A percentile compares a stretch with the other conserved stretches of the same genome.
These are phyloP conservation scores for Sebastolobus altivelis DNA, from an alignment of 2,797 vertebrate species.

Conservation along the genomic window DNA sequence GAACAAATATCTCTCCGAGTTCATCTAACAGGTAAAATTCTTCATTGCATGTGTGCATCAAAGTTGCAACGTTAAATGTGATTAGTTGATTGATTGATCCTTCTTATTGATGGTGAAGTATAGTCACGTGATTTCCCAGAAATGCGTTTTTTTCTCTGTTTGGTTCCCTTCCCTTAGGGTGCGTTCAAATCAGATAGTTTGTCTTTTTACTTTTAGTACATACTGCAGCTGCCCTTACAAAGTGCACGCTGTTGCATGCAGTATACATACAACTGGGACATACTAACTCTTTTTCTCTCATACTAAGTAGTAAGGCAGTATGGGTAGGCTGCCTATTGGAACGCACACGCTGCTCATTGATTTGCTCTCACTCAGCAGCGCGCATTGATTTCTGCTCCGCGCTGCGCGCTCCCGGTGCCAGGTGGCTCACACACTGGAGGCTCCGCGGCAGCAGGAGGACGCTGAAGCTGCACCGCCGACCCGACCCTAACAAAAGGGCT, in stretches of 20 bases:
- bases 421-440: conserved; percentile 11
- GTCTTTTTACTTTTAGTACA: no score
- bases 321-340: no score
- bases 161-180: not conserved
- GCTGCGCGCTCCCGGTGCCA: conserved; percentile 43
- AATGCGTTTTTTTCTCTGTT: not conserved
- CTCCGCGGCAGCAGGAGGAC: conserved; percentile 42
- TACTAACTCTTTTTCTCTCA: no score
- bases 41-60: not conserved
- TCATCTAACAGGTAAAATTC: not conserved
- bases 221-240: no score
- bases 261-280: no score
- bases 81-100: not conserved
- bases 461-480: not conserved
- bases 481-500: not conserved
- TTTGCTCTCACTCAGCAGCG: no score
- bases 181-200: no score
- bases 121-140: not conserved
- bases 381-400: not conserved
- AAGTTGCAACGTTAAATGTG: not conserved
- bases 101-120: no score
- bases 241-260: no score
- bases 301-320: no score
- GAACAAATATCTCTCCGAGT: no score
- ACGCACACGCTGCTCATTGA: no score